Evolutionary conservation across 2,888 invertebrate species (phyloP), one percentile per base, ranked within the genome.

Genomic region (Automeris io): DNA sequence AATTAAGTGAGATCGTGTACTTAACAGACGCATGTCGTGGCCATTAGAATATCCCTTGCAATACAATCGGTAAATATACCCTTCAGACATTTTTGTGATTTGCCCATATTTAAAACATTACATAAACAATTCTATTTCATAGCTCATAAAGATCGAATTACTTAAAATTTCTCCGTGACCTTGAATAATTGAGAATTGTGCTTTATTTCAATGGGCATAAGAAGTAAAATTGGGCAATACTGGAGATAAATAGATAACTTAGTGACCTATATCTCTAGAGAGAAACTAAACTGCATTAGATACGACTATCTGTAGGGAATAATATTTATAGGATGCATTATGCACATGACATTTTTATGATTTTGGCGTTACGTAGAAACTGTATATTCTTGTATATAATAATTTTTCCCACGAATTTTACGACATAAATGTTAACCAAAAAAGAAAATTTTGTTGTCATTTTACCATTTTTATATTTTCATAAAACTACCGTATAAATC

Each of bases 341-440:
- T 81, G 85, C 81, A 74, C 73, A 67, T 81, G 86, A 86, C 86
- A 71, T 68, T 83, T 86, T 86, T 86, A 86, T 86, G 81, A 74
- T 63, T 78, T 81, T 61, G 73, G 72, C 82, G 51, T 78, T 72
- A 59, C 63, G 77, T 72, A 68, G 70, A 73, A 74, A 69, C n/a
- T n/a, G 62, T 66, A 52, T 60, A 41, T 46, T 51, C 72, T 73
- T 61, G 62, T 59, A 50, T 61, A n/a, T n/a, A n/a, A n/a, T n/a
- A n/a, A n/a, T n/a, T n/a, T n/a, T n/a, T n/a, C n/a, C n/a, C n/a
- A n/a, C n/a, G n/a, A n/a, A n/a, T n/a, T n/a, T n/a, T n/a, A n/a
- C n/a, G n/a, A n/a, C n/a, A n/a, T n/a, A n/a, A n/a, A n/a, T n/a
- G n/a, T n/a, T n/a, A n/a, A n/a, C n/a, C n/a, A n/a, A n/a, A n/a